phyloP scores from a whole-genome alignment of 2,113 vertebrate genomes.

The Pteruthius melanotis region DNA sequence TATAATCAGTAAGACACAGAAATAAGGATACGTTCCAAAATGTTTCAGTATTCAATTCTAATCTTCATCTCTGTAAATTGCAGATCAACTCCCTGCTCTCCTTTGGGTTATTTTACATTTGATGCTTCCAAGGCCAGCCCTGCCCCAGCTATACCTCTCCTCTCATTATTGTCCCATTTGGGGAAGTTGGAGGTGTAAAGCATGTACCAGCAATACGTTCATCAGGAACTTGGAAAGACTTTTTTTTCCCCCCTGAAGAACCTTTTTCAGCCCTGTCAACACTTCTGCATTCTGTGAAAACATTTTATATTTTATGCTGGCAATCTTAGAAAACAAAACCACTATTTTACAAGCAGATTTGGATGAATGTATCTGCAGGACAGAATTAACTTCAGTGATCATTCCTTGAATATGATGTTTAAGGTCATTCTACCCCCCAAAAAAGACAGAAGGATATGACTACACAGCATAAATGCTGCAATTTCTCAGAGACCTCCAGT shows the following conservation, averaged over 20 bases:
- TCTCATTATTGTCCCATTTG: too few species aligned
- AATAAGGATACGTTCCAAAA: not conserved
- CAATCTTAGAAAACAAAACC: not conserved
- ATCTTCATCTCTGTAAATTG: not conserved
- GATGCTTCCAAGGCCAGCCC: not conserved
- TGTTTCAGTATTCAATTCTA: not conserved
- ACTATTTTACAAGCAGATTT: not conserved
- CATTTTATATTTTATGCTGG: not conserved
- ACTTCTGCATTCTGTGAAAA: not conserved
- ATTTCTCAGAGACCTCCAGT: not conserved
- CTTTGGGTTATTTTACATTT: not conserved
- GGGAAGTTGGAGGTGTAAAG: not conserved
- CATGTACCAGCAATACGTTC: accelerated
- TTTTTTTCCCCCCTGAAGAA: not conserved
- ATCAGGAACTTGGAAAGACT: not conserved
- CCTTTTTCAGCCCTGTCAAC: not conserved
- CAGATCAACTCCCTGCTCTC: not conserved
- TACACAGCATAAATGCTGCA: not conserved
- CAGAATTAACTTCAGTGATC: not conserved
- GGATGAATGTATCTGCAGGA: not conserved
- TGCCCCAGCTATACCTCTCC: not conserved
- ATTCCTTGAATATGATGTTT: not conserved
- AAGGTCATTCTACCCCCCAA: not conserved
- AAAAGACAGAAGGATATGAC: not conserved
- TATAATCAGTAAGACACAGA: not conserved